Evolutionary conservation across 1,140 invertebrate species (phyloP), one percentile per base, ranked within the genome.

Genomic region (Monochamus saltuarius): DNA sequence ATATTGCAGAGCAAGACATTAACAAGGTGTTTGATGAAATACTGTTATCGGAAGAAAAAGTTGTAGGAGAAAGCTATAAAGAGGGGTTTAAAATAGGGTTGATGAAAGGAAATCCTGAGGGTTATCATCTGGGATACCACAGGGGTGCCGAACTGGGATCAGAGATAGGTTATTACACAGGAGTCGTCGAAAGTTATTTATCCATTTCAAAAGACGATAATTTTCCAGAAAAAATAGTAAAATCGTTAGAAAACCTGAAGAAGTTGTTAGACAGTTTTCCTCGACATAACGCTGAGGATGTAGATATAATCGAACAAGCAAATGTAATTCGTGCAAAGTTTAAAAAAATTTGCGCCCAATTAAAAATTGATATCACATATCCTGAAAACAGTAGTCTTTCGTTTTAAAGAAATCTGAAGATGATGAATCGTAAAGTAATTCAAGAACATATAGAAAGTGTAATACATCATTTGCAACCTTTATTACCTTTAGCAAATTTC

Each of bases 401-500:
- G 39, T 84, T 83, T 77, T 83, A 71, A 75, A 50, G 36, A 53
- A 13, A 59, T 65, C 39, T 34, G 14, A 36, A 34, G 59, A 64
- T 61, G 46, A 46, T 37, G 35, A 36, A 42, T 17, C 17, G 56
- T 35, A 53, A 55, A n/a, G 9, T 37, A 14, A 40, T 73, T 47
- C 62, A 75, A 56, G 43, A 71, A 39, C 74, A 84, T 37, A 78
- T 90, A 59, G 77, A 86, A 34, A 74, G 76, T 37, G 71, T 84
- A 2, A 70, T 84, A 9, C 64, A 65, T 14, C 88, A 85, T 73
- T 70, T 91, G 8, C 73, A 81, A 46, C 79, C 82, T 1, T 77
- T 85, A 64, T 68, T 86, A 59, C 76, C 82, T 1, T 77, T 92
- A 42, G 82, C 85, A 1, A 87, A 91, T 74, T 88, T 87, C 67